Percentiles rank a stretch among this genome's conserved stretches.
These are phyloP conservation scores for Sebastes matsubarae DNA, from an alignment of 2,797 vertebrate genomes.

Conservation along the genomic window DNA sequence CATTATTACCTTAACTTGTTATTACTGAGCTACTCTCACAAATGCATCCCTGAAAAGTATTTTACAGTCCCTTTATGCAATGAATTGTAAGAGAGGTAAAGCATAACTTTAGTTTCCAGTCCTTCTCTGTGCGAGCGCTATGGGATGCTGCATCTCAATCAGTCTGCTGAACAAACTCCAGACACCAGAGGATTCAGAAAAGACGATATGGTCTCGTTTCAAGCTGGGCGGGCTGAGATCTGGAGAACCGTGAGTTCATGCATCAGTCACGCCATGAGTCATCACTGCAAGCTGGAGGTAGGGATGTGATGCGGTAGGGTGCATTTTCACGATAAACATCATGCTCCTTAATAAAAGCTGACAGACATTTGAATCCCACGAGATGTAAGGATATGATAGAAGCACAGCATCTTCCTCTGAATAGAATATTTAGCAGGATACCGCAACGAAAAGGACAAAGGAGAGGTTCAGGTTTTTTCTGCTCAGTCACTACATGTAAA, in stretches of 20 bases:
- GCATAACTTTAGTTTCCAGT: neutral
- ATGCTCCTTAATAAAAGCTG: constrained; percentile 27
- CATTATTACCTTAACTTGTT: neutral
- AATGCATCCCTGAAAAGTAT: neutral
- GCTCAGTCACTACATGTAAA: neutral
- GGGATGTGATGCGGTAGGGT: constrained; percentile 12
- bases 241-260: constrained; percentile 25
- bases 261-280: constrained; percentile 50
- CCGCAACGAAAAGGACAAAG: neutral
- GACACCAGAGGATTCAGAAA: constrained; percentile 16
- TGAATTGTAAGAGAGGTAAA: neutral
- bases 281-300: constrained; percentile 29
- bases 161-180: neutral
- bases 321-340: constrained; percentile 41
- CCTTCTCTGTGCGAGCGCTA: neutral
- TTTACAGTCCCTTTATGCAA: neutral
- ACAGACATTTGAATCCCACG: neutral
- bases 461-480: neutral
- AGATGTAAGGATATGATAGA: neutral
- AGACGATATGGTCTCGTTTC: constrained; percentile 18
- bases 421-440: neutral
- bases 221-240: constrained; percentile 3
- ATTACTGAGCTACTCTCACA: neutral
- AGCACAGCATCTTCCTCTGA: neutral
- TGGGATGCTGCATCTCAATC: neutral